These are phyloP conservation scores for Campopleginae sp. DNA, from an alignment of 2,888 invertebrate species.

Conservation along the genomic window DNA sequence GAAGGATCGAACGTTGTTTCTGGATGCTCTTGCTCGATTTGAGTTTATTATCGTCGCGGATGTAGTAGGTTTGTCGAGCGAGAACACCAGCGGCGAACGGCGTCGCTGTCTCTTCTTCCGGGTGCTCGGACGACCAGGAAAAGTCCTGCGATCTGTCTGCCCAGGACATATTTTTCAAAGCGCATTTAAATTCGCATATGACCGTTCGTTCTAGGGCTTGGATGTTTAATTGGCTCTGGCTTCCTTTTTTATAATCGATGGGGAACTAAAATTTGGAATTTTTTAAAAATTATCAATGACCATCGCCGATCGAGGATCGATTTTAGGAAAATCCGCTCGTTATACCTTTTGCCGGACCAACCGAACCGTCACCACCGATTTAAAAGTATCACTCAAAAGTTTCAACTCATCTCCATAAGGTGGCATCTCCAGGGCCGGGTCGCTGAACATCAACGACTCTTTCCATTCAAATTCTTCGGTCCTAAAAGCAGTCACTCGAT, in stretches of 20 bases:
- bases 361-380: conserved; percentile 85
- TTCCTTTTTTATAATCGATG: conserved; percentile 48
- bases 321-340: too few relatives aligned
- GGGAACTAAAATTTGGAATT: conserved; percentile 29
- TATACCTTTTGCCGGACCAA: conserved; percentile 86
- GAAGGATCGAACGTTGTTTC: conserved; percentile 10
- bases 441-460: conserved; percentile 86
- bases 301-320: too few relatives aligned
- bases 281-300: background rate
- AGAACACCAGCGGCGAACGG: conserved; percentile 49
- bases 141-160: conserved; percentile 65
- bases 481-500: conserved; percentile 83
- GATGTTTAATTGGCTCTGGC: conserved; percentile 34
- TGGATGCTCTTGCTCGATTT: conserved; percentile 53
- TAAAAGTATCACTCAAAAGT: conserved; percentile 86
- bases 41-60: conserved; percentile 17
- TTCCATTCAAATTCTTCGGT: conserved; percentile 85
- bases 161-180: conserved; percentile 65
- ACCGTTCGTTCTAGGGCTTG: conserved; percentile 46
- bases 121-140: conserved; percentile 50
- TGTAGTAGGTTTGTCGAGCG: conserved; percentile 46
- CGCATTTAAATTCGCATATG: conserved; percentile 60
- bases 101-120: conserved; percentile 20
- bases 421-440: conserved; percentile 84
- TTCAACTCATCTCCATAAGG: conserved; percentile 85